These are phyloP conservation scores for Bombus cullumanus DNA, from an alignment of 1,140 invertebrate genomes.

Conservation along the genomic window DNA sequence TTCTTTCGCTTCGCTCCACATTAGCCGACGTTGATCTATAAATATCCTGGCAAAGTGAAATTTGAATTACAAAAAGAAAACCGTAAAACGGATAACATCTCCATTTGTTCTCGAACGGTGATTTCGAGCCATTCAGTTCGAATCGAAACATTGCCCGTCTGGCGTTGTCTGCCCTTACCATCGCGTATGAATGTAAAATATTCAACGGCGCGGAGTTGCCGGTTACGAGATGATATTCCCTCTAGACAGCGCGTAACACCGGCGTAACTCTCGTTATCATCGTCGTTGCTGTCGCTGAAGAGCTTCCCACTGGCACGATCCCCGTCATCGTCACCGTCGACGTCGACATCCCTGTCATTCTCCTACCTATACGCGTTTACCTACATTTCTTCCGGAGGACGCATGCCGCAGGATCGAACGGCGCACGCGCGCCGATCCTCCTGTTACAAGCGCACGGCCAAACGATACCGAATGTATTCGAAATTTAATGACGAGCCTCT, in stretches of 20 bases:
- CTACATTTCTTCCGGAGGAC: conserved; percentile 14
- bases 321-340: conserved; percentile 1
- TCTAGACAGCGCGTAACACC: conserved; percentile 56
- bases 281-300: conserved; percentile 34
- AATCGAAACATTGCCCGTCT: not conserved
- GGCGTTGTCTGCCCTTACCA: not conserved
- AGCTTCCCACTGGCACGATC: conserved; percentile 9
- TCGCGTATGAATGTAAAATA: conserved; percentile 58
- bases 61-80: conserved; percentile 3
- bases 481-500: conserved; percentile 39
- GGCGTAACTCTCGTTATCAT: conserved; percentile 59
- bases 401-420: conserved; percentile 30
- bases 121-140: not conserved
- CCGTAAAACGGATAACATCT: not conserved
- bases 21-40: not conserved
- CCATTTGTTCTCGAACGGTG: not conserved
- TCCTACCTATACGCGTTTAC: not conserved
- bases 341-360: conserved; percentile 2
- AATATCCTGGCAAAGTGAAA: not conserved
- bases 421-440: conserved; percentile 24
- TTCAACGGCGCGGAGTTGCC: conserved; percentile 49
- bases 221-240: conserved; percentile 57
- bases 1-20: no score
- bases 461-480: conserved; percentile 7
- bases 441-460: not conserved